Conservation (phyloP, 2,888 invertebrate genomes). For the Lathronympha strigana region DNA sequence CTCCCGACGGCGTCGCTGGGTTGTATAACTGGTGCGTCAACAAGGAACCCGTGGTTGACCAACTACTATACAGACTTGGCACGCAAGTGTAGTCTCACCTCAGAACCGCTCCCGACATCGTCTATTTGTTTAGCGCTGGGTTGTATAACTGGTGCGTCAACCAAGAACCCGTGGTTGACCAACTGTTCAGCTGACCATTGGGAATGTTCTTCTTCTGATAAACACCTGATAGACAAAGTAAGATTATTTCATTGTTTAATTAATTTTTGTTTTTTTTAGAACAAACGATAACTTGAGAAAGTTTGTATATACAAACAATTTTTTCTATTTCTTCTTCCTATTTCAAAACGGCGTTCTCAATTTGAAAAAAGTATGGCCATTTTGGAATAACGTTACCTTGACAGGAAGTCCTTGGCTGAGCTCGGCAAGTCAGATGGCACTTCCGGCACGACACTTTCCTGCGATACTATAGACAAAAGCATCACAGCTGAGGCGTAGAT, state of each 20-base stretch:
- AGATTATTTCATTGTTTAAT: not conserved
- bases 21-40: conserved; percentile 77
- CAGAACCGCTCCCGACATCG: conserved; percentile 63
- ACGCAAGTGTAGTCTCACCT: too few species aligned
- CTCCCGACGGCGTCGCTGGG: conserved; percentile 66
- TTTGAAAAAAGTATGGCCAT: too few species aligned
- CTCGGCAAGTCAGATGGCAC: conserved; percentile 85
- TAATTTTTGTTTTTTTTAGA: too few species aligned
- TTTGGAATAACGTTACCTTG: too few species aligned
- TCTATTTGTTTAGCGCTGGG: conserved; percentile 66
- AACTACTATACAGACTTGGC: conserved; percentile 85
- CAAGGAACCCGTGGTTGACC: conserved; percentile 89
- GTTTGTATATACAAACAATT: too few species aligned
- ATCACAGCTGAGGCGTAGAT: conserved; percentile 89
- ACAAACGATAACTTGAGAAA: too few species aligned
- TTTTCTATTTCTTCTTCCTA: too few species aligned
- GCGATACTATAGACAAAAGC: conserved; percentile 85
- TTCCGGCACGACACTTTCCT: conserved; percentile 81
- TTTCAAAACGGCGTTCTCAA: too few species aligned
- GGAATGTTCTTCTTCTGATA: conserved; percentile 87
- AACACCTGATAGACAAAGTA: conserved; percentile 79
- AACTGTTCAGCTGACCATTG: conserved; percentile 91
- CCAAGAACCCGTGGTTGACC: conserved; percentile 89
- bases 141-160: conserved; percentile 77
- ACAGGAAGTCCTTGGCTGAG: conserved; percentile 89